Conservation (phyloP, 1,140 invertebrate genomes). For the Achroia grisella region DNA sequence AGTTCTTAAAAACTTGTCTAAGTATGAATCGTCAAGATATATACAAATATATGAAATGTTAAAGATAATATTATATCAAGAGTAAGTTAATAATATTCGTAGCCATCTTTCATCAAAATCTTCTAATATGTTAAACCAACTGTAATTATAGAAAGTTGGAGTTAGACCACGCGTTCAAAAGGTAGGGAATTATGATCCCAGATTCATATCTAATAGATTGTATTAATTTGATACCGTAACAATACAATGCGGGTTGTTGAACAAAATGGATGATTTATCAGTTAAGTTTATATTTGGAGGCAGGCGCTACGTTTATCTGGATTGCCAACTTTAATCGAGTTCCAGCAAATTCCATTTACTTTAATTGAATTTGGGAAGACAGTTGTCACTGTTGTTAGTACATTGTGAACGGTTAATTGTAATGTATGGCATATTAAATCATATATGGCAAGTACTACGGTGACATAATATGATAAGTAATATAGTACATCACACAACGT, state of each 20-base stretch:
- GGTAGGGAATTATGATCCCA: no score
- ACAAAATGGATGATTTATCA: constrained; percentile 16
- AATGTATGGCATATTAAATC: background rate
- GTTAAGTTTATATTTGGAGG: constrained; percentile 12
- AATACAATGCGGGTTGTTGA: constrained; percentile 4
- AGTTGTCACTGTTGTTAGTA: constrained; percentile 3
- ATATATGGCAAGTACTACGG: no score
- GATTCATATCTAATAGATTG: no score
- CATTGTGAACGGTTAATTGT: constrained; percentile 1
- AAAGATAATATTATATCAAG: no score
- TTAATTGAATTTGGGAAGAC: constrained; percentile 3
- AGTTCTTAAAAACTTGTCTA: no score
- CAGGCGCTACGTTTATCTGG: background rate
- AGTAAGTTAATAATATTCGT: no score
- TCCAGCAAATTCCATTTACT: constrained; percentile 1
- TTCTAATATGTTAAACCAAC: background rate
- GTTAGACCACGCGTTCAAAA: background rate
- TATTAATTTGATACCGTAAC: no score
- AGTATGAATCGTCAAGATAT: no score
- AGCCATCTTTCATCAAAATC: background rate
- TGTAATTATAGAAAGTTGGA: background rate
- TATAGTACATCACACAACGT: no score
- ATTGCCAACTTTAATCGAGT: constrained; percentile 2
- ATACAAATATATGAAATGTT: no score
- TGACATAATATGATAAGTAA: no score